These are phyloP conservation scores for Bombus pascuorum DNA, from an alignment of 1,140 invertebrate species.

Conservation along the genomic window DNA sequence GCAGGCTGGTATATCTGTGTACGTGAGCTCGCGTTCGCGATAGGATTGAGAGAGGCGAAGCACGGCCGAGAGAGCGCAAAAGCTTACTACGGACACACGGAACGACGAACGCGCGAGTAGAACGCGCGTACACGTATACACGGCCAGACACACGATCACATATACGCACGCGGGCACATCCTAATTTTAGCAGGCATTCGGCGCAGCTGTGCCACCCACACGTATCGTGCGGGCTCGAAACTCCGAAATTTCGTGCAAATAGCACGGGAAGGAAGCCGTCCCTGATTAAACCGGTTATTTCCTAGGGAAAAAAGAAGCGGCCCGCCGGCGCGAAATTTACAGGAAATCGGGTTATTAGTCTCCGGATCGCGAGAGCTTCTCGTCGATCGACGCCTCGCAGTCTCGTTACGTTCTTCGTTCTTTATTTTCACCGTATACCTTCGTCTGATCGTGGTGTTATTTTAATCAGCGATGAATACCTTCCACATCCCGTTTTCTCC, in stretches of 20 bases:
- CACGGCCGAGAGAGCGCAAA: conserved; percentile 44
- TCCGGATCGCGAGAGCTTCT: conserved; percentile 35
- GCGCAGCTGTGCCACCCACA: conserved; percentile 75
- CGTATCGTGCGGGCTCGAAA: conserved; percentile 71
- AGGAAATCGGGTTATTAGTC: conserved; percentile 71
- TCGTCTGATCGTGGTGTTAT: conserved; percentile 6
- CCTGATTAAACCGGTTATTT: conserved; percentile 72
- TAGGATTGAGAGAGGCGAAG: conserved; percentile 13
- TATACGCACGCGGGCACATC: conserved; percentile 55
- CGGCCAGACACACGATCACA: background rate
- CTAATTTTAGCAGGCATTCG: conserved; percentile 76
- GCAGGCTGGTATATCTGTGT: background rate
- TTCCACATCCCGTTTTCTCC: background rate
- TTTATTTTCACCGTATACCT: background rate
- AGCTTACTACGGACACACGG: conserved; percentile 26
- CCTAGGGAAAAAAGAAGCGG: conserved; percentile 62
- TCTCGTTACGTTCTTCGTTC: background rate
- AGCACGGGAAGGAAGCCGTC: conserved; percentile 70
- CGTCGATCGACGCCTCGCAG: conserved; percentile 26
- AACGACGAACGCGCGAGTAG: conserved; percentile 4
- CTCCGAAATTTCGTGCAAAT: conserved; percentile 72
- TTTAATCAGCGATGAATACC: conserved; percentile 20
- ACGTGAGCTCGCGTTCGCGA: conserved; percentile 15
- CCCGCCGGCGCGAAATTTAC: conserved; percentile 60
- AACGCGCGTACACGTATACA: conserved; percentile 11